Evolutionary conservation across 2,797 vertebrate species (phyloP).

Genomic region (Aselliscus stoliczkanus): DNA sequence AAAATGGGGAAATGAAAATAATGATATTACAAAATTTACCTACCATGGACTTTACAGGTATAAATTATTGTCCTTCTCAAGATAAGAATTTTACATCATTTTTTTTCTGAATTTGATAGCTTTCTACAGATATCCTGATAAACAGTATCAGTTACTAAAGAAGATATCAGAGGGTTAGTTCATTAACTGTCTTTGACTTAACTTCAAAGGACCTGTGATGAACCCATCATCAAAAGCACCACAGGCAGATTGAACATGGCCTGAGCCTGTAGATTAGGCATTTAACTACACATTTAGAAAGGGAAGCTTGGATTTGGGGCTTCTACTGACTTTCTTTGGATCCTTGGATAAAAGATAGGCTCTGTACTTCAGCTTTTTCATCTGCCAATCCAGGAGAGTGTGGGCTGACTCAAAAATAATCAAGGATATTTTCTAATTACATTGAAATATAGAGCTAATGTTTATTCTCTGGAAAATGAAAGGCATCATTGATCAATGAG

Average conservation of each 20-base stretch:
- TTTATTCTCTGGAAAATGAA: not conserved
- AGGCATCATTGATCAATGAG: not conserved
- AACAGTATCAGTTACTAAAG: not conserved
- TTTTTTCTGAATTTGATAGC: not conserved
- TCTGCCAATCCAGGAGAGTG: not conserved
- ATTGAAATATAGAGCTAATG: not conserved
- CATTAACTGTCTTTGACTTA: not conserved
- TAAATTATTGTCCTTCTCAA: not conserved
- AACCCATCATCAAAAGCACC: not conserved
- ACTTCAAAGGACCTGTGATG: not conserved
- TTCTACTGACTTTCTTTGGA: not conserved
- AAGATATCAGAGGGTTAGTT: not conserved
- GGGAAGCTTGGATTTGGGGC: not conserved
- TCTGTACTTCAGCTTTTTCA: not conserved
- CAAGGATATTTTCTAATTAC: not conserved
- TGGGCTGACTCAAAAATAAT: not conserved
- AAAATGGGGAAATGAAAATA: not conserved
- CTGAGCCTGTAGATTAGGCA: accelerated
- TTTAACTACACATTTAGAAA: not conserved
- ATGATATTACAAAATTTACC: not conserved
- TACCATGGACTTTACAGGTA: not conserved
- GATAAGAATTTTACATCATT: not conserved
- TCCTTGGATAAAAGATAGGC: not conserved
- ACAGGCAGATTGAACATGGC: not conserved
- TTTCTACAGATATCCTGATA: not conserved